These are phyloP conservation scores for Drosophila nannoptera DNA, from an alignment of 1,140 invertebrate species.

Conservation along the genomic window DNA sequence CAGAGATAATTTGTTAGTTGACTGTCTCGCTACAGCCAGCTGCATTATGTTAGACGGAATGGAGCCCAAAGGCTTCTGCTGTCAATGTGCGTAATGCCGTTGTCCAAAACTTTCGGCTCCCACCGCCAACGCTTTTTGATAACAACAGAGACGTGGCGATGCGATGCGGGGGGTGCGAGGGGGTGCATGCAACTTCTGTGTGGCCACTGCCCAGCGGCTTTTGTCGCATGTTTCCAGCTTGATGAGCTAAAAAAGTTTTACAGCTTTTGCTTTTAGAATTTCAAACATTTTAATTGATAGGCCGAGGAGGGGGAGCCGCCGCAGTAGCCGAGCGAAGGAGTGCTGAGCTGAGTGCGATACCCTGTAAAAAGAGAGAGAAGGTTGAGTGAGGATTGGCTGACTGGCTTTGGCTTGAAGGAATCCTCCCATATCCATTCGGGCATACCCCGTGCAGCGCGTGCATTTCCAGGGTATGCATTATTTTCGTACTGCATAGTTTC, in stretches of 20 bases:
- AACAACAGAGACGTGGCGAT: constrained; percentile 12
- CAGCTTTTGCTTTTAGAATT: constrained; percentile 52
- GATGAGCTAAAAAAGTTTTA: constrained; percentile 71
- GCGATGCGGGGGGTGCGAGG: neutral
- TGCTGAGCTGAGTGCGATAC: neutral
- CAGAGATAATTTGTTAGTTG: constrained; percentile 74
- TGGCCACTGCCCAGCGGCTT: constrained; percentile 55
- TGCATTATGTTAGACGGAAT: constrained; percentile 41
- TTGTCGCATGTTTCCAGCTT: constrained; percentile 69
- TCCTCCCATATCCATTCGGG: neutral
- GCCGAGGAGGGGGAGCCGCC: constrained; percentile 1
- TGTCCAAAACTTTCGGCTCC: constrained; percentile 37
- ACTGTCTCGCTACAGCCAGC: constrained; percentile 26
- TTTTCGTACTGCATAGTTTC: constrained; percentile 27
- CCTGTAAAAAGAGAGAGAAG: constrained; percentile 5
- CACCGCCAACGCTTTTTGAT: constrained; percentile 18
- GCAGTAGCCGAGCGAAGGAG: too few relatives aligned
- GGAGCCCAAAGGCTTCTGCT: constrained; percentile 38
- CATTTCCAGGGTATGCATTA: constrained; percentile 21
- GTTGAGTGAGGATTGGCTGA: too few relatives aligned
- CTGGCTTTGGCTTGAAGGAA: neutral
- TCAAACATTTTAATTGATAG: constrained; percentile 36
- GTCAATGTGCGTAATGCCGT: constrained; percentile 46
- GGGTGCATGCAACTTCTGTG: constrained; percentile 19
- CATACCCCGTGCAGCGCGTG: neutral